Conservation (phyloP, 2,797 vertebrate species). For the Leptatherina wallacei region DNA sequence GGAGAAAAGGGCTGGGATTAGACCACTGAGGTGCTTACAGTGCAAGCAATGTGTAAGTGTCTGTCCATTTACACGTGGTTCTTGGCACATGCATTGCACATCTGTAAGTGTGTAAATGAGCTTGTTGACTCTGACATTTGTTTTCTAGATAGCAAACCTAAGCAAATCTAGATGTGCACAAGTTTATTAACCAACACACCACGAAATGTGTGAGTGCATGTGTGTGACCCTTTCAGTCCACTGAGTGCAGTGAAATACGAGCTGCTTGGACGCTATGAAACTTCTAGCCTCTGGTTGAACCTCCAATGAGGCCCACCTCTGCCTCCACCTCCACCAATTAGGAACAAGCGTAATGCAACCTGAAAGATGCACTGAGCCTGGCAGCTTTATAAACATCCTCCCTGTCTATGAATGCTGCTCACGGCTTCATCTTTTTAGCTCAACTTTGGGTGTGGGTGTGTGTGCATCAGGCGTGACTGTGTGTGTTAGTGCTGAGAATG, state of each 20-base stretch:
- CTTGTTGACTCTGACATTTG: slow-evolving; percentile 10
- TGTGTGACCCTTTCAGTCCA: slow-evolving; percentile 60
- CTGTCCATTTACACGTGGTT: neutral
- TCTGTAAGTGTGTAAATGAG: slow-evolving; percentile 14
- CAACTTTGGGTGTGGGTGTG: slow-evolving; percentile 43
- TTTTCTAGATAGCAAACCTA: slow-evolving; percentile 10
- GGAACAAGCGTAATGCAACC: slow-evolving; percentile 71
- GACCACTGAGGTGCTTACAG: slow-evolving; percentile 29
- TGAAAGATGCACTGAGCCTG: slow-evolving; percentile 73
- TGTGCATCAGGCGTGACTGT: slow-evolving; percentile 49
- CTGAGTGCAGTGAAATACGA: slow-evolving; percentile 75
- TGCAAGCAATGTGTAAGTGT: slow-evolving; percentile 10
- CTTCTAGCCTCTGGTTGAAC: slow-evolving; percentile 76
- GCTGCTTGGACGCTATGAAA: slow-evolving; percentile 66
- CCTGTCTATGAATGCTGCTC: slow-evolving; percentile 40
- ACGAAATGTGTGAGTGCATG: slow-evolving; percentile 5
- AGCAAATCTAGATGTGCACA: slow-evolving; percentile 3
- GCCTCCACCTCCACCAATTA: slow-evolving; percentile 76
- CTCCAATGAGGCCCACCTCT: slow-evolving; percentile 71
- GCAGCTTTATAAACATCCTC: slow-evolving; percentile 77
- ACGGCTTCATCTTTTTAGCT: slow-evolving; percentile 35
- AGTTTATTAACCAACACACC: neutral
- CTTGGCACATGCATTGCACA: slow-evolving; percentile 7
- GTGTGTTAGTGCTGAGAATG: slow-evolving; percentile 46
- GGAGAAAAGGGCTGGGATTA: slow-evolving; percentile 31